These are phyloP conservation scores for Limenitis camilla DNA, from an alignment of 2,888 invertebrate genomes.

Conservation along the genomic window DNA sequence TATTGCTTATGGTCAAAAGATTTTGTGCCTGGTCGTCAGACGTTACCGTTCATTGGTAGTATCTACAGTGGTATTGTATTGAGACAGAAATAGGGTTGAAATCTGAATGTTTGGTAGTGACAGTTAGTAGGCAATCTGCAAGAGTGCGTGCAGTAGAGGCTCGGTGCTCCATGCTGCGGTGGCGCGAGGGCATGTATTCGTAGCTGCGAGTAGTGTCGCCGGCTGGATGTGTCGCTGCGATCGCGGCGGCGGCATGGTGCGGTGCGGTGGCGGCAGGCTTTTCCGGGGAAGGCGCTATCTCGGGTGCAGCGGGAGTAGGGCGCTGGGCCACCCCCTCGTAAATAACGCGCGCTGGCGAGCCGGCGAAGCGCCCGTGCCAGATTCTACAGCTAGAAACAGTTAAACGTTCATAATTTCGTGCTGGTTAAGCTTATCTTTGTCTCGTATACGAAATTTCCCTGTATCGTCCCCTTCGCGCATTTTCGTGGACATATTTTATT, in stretches of 20 bases:
- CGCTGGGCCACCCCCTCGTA: constrained; percentile 64
- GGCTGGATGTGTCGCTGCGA: constrained; percentile 29
- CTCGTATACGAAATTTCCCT: constrained; percentile 71
- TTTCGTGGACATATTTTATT: constrained; percentile 70
- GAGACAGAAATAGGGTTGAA: constrained; percentile 53
- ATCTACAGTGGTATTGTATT: constrained; percentile 43
- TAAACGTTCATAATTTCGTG: constrained; percentile 75
- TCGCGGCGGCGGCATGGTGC: constrained; percentile 24
- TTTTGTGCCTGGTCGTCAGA: constrained; percentile 37
- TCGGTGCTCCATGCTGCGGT: constrained; percentile 48
- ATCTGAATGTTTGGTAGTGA: constrained; percentile 44
- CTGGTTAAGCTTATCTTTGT: constrained; percentile 75
- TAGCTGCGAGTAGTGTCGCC: constrained; percentile 24
- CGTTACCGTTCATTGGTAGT: constrained; percentile 37
- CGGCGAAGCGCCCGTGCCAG: constrained; percentile 74
- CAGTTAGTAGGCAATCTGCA: constrained; percentile 59
- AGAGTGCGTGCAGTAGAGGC: constrained; percentile 38
- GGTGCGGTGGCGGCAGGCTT: constrained; percentile 48
- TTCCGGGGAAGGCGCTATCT: constrained; percentile 72
- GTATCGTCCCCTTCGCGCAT: constrained; percentile 62
- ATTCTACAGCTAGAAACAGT: constrained; percentile 75
- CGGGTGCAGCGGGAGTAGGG: constrained; percentile 53
- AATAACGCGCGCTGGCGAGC: constrained; percentile 74
- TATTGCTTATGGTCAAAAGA: constrained; percentile 56
- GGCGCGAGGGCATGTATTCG: constrained; percentile 32